Conservation (phyloP, 2,888 invertebrate species). For the Ectemnius continuus region DNA sequence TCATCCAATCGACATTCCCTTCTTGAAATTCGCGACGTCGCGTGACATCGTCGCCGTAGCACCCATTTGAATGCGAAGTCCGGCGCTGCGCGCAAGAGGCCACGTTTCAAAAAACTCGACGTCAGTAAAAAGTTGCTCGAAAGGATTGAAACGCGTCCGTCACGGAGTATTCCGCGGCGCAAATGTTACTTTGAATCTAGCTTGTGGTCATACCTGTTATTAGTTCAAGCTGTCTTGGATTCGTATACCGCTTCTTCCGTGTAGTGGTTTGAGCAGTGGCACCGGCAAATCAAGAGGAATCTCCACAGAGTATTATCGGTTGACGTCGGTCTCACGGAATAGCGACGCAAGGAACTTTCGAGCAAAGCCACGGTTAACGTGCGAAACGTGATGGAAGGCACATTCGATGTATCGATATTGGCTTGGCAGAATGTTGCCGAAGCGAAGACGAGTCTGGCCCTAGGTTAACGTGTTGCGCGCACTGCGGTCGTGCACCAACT, state of each 20-base stretch:
- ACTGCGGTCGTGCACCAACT: slow-evolving; percentile 53
- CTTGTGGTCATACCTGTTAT: slow-evolving; percentile 10
- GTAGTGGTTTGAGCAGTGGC: background rate
- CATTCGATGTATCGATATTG: background rate
- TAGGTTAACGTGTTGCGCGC: background rate
- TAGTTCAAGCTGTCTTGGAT: slow-evolving; percentile 1
- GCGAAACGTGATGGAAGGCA: background rate
- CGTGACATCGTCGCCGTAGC: too few relatives aligned
- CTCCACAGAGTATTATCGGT: background rate
- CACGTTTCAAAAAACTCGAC: too few relatives aligned
- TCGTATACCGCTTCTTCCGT: background rate
- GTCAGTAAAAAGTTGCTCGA: too few relatives aligned
- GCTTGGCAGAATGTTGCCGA: background rate
- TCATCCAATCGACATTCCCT: too few relatives aligned
- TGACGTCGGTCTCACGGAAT: background rate
- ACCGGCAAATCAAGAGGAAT: background rate
- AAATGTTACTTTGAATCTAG: background rate
- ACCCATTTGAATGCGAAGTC: too few relatives aligned
- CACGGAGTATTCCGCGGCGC: too few relatives aligned
- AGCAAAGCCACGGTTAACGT: background rate
- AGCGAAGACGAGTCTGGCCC: background rate
- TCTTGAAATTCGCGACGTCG: too few relatives aligned
- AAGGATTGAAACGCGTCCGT: too few relatives aligned
- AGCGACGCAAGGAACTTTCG: background rate
- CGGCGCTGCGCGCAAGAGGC: too few relatives aligned